A percentile compares a stretch with the other conserved stretches of the same genome.
These are phyloP conservation scores for Stictonetta naevosa DNA, from an alignment of 2,113 vertebrate species.

Conservation along the genomic window DNA sequence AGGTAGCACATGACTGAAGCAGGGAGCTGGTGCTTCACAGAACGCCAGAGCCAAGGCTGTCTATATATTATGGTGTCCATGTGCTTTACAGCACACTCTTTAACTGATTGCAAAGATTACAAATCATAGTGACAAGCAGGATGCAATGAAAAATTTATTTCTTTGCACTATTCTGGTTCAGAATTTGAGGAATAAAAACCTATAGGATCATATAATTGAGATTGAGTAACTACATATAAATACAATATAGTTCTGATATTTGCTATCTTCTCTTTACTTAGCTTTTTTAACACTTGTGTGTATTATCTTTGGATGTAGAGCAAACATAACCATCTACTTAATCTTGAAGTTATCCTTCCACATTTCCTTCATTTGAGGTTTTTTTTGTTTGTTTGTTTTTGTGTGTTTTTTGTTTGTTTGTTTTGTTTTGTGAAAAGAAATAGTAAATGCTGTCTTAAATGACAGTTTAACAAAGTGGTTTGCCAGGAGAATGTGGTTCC, in stretches of 20 bases:
- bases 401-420: background rate
- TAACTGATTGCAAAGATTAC: background rate
- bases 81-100: background rate
- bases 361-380: background rate
- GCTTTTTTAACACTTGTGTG: background rate
- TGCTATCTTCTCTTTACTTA: background rate
- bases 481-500: conserved; percentile 20
- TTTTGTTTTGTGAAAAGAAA: conserved; percentile 8
- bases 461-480: conserved; percentile 26
- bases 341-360: background rate
- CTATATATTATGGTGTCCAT: background rate
- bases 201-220: background rate
- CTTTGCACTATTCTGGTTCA: background rate
- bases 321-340: background rate
- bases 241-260: background rate
- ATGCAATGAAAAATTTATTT: background rate
- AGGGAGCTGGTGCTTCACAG: background rate
- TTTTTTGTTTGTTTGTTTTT: background rate
- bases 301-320: background rate
- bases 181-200: background rate
- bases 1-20: background rate
- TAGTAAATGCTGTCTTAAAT: conserved; percentile 25
- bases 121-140: background rate
- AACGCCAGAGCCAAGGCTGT: background rate
- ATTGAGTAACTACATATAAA: background rate